A percentile compares a stretch with the other conserved stretches of the same genome.
phyloP scores from a whole-genome alignment of 1,140 invertebrate genomes.

The Zelostemma sp. region DNA sequence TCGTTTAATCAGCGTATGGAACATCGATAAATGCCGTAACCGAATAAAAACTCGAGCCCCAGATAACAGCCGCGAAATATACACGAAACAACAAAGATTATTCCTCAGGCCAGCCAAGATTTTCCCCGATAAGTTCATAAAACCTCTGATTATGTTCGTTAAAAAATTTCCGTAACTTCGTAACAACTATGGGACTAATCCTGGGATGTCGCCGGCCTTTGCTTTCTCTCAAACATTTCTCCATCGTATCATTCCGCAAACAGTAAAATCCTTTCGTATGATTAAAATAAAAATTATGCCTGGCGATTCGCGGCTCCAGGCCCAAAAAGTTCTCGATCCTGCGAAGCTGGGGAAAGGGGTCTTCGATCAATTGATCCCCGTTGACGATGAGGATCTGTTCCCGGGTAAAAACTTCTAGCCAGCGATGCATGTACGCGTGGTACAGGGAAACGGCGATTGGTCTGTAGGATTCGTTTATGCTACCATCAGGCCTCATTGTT shows the following conservation, averaged over 20 bases:
- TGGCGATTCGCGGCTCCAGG: constrained; percentile 81
- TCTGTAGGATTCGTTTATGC: constrained; percentile 85
- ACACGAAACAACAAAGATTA: constrained; percentile 54
- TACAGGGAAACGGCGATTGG: constrained; percentile 88
- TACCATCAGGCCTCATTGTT: constrained; percentile 82
- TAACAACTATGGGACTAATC: constrained; percentile 86
- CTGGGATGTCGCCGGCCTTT: constrained; percentile 94
- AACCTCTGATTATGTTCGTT: constrained; percentile 95
- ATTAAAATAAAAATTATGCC: constrained; percentile 97
- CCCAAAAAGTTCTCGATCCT: constrained; percentile 91
- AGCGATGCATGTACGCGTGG: constrained; percentile 84
- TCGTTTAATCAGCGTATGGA: not conserved
- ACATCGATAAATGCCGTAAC: not conserved
- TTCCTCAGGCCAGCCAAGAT: constrained; percentile 91
- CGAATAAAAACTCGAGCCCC: not conserved
- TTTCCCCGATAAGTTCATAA: constrained; percentile 92
- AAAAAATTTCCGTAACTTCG: constrained; percentile 92
- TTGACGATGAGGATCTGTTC: constrained; percentile 95
- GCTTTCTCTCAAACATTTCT: constrained; percentile 93
- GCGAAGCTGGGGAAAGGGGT: constrained; percentile 91
- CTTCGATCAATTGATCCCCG: constrained; percentile 94
- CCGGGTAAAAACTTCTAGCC: constrained; percentile 89
- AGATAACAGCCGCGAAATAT: not conserved
- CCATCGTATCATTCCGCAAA: constrained; percentile 85
- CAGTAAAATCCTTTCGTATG: constrained; percentile 98